Percentiles rank a stretch among this genome's conserved stretches.
Evolutionary conservation across 2,113 vertebrate genomes (phyloP).

Genomic region (Paratilapia polleni): DNA sequence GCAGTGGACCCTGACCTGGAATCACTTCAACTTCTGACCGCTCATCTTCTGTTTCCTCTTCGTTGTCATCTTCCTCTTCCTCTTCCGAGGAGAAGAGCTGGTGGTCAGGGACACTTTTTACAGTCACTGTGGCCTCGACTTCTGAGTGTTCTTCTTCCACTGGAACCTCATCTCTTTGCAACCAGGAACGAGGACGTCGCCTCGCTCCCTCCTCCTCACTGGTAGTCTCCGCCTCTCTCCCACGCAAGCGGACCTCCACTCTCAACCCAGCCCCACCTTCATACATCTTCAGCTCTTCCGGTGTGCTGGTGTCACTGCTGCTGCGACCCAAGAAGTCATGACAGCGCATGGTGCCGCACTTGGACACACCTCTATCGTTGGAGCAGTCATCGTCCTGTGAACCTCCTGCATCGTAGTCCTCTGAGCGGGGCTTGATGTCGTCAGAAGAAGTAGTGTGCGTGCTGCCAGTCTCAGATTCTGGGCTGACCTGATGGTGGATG

Average conservation of each 20-base stretch:
- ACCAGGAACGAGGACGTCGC: conserved; percentile 84
- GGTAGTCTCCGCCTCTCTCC: conserved; percentile 87
- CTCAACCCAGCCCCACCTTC: conserved; percentile 86
- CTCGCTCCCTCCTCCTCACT: conserved; percentile 90
- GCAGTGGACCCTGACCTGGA: conserved; percentile 60
- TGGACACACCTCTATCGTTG: conserved; percentile 91
- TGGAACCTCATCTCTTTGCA: conserved; percentile 75
- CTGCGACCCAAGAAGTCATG: conserved; percentile 96
- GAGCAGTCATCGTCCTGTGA: conserved; percentile 97
- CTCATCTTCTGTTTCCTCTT: conserved; percentile 94
- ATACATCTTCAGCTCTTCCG: conserved; percentile 94
- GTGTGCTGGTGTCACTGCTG: conserved; percentile 98
- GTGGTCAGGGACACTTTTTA: conserved; percentile 71
- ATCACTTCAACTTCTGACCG: conserved; percentile 80
- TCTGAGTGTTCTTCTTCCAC: conserved; percentile 69
- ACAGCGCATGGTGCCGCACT: conserved; percentile 94
- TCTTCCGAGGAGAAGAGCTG: conserved; percentile 92
- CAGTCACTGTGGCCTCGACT: conserved; percentile 31
- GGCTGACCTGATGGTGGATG: conserved; percentile 87
- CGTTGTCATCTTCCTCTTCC: conserved; percentile 92
- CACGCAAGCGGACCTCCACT: conserved; percentile 92
- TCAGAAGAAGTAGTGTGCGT: conserved; percentile 93
- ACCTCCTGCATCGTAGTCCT: conserved; percentile 98
- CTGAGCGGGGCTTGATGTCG: conserved; percentile 96
- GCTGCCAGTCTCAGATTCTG: conserved; percentile 92